phyloP scores from a whole-genome alignment of 1,140 invertebrate genomes.

The Hyles vespertilio region DNA sequence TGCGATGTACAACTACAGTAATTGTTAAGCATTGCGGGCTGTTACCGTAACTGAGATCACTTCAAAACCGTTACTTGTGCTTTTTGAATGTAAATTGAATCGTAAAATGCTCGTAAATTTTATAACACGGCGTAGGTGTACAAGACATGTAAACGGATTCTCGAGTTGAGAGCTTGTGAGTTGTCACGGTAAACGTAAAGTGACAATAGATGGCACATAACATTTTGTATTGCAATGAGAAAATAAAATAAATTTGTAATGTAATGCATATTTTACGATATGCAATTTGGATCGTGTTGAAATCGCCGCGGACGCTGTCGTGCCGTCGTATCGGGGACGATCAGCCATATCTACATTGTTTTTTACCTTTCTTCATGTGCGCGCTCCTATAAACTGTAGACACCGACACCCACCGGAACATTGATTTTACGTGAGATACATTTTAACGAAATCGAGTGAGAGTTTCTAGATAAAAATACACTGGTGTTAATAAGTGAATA shows the following conservation, averaged over 20 bases:
- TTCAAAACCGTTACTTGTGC: slow-evolving; percentile 46
- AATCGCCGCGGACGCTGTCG: not conserved
- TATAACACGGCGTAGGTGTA: slow-evolving; percentile 30
- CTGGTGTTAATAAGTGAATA: not conserved
- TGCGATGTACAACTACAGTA: not conserved
- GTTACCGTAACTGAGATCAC: slow-evolving; percentile 34
- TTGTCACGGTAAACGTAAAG: not conserved
- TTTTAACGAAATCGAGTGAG: slow-evolving; percentile 20
- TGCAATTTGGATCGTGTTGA: too few species aligned
- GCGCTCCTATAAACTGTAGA: not conserved
- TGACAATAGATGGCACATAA: not conserved
- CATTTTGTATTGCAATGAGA: slow-evolving; percentile 13
- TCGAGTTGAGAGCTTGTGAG: not conserved
- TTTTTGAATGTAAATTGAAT: slow-evolving; percentile 55
- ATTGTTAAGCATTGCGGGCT: slow-evolving; percentile 7
- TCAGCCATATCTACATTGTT: too few species aligned
- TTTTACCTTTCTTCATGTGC: too few species aligned
- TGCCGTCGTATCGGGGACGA: slow-evolving; percentile 1
- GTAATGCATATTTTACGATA: not conserved
- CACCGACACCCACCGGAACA: slow-evolving; percentile 14
- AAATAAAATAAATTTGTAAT: slow-evolving; percentile 10
- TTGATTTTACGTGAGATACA: slow-evolving; percentile 24
- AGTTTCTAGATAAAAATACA: slow-evolving; percentile 1
- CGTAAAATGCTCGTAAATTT: slow-evolving; percentile 54
- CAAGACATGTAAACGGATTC: slow-evolving; percentile 15